These are phyloP conservation scores for Lynx canadensis DNA, from an alignment of 2,113 vertebrate genomes.

Conservation along the genomic window DNA sequence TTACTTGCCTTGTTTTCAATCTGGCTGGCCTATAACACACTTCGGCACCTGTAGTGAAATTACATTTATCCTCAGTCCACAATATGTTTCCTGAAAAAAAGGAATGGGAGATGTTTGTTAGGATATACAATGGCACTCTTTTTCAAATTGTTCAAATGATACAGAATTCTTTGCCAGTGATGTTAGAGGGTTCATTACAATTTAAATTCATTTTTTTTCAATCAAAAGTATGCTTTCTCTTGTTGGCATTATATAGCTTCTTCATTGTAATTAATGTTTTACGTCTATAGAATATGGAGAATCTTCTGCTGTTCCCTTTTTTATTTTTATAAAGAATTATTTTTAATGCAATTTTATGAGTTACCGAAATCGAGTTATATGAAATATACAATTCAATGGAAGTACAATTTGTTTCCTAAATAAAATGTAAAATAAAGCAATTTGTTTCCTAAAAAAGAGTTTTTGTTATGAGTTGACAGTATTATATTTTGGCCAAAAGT, in stretches of 20 bases:
- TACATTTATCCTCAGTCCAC: slow-evolving; percentile 24
- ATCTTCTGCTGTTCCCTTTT: not conserved
- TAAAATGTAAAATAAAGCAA: slow-evolving; percentile 6
- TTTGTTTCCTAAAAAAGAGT: not conserved
- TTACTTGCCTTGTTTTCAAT: slow-evolving; percentile 46
- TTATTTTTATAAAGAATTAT: slow-evolving; percentile 15
- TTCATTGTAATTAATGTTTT: not conserved
- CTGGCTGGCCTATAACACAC: not conserved
- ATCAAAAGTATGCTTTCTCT: slow-evolving; percentile 53
- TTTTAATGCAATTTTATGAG: slow-evolving; percentile 13
- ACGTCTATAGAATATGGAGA: not conserved
- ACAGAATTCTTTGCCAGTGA: slow-evolving; percentile 19
- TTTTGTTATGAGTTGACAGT: slow-evolving; percentile 16
- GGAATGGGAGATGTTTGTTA: slow-evolving; percentile 15
- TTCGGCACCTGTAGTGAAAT: slow-evolving; percentile 57
- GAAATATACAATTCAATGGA: not conserved
- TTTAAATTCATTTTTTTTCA: slow-evolving; percentile 43
- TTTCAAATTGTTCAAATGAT: slow-evolving; percentile 43
- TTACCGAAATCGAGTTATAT: not conserved
- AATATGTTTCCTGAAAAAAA: slow-evolving; percentile 37
- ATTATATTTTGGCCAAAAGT: slow-evolving; percentile 24
- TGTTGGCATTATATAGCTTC: not conserved
- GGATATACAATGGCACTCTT: not conserved
- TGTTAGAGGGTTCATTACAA: not conserved
- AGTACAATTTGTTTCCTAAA: slow-evolving; percentile 18